These are phyloP conservation scores for Steatocranus sp. DNA, from an alignment of 2,797 vertebrate genomes.

Conservation along the genomic window DNA sequence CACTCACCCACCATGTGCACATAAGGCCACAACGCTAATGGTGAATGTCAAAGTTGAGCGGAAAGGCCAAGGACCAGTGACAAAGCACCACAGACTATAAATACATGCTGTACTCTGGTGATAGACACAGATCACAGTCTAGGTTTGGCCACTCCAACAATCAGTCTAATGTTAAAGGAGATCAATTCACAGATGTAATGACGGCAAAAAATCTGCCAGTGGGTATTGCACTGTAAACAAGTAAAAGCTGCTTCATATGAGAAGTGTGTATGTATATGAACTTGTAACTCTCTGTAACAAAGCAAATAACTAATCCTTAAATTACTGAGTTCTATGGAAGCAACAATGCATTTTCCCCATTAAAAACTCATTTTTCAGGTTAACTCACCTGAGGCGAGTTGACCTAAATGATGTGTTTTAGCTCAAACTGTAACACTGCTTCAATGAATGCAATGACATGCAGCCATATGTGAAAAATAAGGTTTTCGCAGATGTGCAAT, in stretches of 20 bases:
- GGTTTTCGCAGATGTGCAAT: neutral
- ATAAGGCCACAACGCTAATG: constrained; percentile 62
- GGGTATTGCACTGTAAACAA: neutral
- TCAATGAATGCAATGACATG: neutral
- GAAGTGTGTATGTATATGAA: neutral
- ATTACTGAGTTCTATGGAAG: neutral
- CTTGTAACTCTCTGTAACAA: neutral
- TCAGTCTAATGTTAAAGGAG: neutral
- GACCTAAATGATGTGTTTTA: neutral
- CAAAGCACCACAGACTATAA: constrained; percentile 19
- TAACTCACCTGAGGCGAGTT: neutral
- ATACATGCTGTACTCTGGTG: constrained; percentile 14
- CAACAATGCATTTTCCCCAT: neutral
- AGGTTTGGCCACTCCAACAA: neutral
- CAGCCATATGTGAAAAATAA: neutral
- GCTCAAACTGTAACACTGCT: neutral
- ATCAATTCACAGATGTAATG: neutral
- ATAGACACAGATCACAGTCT: constrained; percentile 1
- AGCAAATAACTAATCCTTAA: neutral
- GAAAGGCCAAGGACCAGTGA: constrained; percentile 58
- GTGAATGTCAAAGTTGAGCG: constrained; percentile 63
- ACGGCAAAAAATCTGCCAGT: neutral
- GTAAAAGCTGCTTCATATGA: neutral
- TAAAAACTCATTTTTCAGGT: neutral
- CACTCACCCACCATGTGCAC: constrained; percentile 58